These are phyloP conservation scores for Andrena hattorfiana DNA, from an alignment of 2,888 invertebrate genomes.

Conservation along the genomic window DNA sequence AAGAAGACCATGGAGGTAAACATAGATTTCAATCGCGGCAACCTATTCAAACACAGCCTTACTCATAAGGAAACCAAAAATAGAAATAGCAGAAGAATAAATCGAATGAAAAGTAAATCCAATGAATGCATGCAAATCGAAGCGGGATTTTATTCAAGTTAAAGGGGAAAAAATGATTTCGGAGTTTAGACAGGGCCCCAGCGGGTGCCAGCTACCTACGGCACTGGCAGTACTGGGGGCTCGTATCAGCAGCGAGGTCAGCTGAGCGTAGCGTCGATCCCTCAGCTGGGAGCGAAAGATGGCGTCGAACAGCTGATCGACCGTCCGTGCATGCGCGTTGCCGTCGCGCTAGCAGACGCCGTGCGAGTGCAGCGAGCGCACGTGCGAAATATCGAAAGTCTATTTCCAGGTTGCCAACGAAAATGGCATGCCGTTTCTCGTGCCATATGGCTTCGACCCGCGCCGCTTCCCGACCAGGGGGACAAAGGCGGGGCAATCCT, in stretches of 20 bases:
- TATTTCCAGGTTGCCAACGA: constrained; percentile 63
- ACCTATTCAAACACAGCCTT: background rate
- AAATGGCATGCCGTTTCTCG: constrained; percentile 55
- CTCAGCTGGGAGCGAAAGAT: constrained; percentile 82
- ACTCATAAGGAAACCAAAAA: no score
- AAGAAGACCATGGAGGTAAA: no score
- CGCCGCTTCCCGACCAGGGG: constrained; percentile 20
- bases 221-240: constrained; percentile 62
- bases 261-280: constrained; percentile 79
- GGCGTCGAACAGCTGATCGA: constrained; percentile 83
- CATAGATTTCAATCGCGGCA: background rate
- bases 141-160: no score
- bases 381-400: constrained; percentile 62
- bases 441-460: constrained; percentile 57
- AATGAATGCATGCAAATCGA: no score
- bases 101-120: no score
- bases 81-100: no score
- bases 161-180: background rate
- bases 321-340: constrained; percentile 73
- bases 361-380: constrained; percentile 31
- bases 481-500: constrained; percentile 53
- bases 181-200: background rate
- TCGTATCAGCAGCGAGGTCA: constrained; percentile 79
- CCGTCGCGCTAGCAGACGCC: constrained; percentile 40
- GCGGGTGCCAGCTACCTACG: constrained; percentile 33